These are phyloP conservation scores for Pristionchus japonicus DNA, from an alignment of 2,888 invertebrate genomes.

Conservation along the genomic window DNA sequence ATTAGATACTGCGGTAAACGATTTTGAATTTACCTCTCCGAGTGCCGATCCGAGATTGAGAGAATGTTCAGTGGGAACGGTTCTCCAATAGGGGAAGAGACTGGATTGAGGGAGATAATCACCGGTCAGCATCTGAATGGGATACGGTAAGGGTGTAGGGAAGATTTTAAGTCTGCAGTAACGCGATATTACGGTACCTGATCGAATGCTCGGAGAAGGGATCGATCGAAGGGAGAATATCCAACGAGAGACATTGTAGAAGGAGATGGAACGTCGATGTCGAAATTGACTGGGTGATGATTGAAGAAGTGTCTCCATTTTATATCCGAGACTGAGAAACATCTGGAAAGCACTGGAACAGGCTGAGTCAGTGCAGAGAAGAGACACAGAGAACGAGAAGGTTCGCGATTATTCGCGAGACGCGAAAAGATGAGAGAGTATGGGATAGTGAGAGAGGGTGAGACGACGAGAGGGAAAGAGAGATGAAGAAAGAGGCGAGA, in stretches of 20 bases:
- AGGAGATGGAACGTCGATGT: background rate
- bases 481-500: background rate
- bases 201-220: conserved; percentile 3
- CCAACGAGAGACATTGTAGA: conserved; percentile 1
- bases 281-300: background rate
- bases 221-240: conserved; percentile 14
- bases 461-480: conserved; percentile 28
- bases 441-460: conserved; percentile 10
- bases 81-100: conserved; percentile 37
- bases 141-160: background rate
- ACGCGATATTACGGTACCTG: background rate
- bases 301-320: background rate
- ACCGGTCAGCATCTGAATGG: conserved; percentile 11
- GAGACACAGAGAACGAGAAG: conserved; percentile 7
- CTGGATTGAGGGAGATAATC: background rate
- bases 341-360: background rate
- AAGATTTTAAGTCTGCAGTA: background rate
- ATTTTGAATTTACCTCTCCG: conserved; percentile 46
- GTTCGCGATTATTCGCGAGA: conserved; percentile 26
- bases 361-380: background rate
- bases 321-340: background rate
- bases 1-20: too few relatives aligned
- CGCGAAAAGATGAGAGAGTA: conserved; percentile 6
- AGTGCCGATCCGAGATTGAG: conserved; percentile 38
- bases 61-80: background rate